phyloP scores from a whole-genome alignment of 2,888 invertebrate species.

The Craniophora ligustri region DNA sequence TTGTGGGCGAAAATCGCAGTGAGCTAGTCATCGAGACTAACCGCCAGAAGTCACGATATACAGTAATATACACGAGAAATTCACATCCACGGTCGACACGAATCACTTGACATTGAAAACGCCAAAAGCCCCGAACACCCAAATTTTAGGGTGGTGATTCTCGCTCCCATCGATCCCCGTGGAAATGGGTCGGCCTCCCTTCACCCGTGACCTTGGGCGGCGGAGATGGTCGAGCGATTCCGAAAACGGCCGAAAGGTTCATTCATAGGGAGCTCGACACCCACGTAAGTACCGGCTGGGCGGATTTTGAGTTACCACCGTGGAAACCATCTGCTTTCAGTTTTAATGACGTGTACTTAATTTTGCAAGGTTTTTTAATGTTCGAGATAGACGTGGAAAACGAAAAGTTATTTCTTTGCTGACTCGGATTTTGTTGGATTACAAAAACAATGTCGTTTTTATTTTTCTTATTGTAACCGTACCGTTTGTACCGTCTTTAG shows the following conservation, averaged over 20 bases:
- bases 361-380: slow-evolving; percentile 47
- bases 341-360: slow-evolving; percentile 64
- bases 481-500: neutral
- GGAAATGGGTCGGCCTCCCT: slow-evolving; percentile 79
- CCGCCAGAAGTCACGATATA: slow-evolving; percentile 74
- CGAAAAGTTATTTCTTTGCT: neutral
- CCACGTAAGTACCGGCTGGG: slow-evolving; percentile 59
- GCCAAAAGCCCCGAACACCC: slow-evolving; percentile 69
- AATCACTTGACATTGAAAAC: slow-evolving; percentile 87
- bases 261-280: slow-evolving; percentile 75
- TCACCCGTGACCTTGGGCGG: slow-evolving; percentile 75
- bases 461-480: too few relatives aligned
- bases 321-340: slow-evolving; percentile 45
- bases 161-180: slow-evolving; percentile 85
- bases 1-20: slow-evolving; percentile 49
- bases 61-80: slow-evolving; percentile 71
- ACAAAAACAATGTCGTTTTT: neutral
- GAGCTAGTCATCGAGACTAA: slow-evolving; percentile 55
- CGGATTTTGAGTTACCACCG: slow-evolving; percentile 59
- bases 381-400: slow-evolving; percentile 22
- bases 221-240: slow-evolving; percentile 72
- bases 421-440: neutral
- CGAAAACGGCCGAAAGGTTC: slow-evolving; percentile 77
- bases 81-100: slow-evolving; percentile 67
- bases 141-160: slow-evolving; percentile 71